Evolutionary conservation across 2,797 vertebrate species (phyloP), one percentile per base, ranked within the genome.

Genomic region (Tympanoctomys barrerae): DNA sequence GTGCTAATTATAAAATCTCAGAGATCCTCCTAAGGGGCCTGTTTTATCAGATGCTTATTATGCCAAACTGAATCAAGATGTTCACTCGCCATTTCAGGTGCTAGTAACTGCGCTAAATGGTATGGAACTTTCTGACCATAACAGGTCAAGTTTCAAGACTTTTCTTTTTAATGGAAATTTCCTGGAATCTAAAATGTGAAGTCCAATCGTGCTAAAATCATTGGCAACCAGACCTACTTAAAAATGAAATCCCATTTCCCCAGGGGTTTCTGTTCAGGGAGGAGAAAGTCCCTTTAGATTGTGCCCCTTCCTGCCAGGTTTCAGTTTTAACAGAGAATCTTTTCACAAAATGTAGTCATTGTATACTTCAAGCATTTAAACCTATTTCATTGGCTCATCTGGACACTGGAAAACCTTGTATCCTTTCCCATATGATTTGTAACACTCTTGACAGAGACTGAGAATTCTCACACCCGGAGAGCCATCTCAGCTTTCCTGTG

Each of bases 401-500:
- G 95, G 96, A 98, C 97, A 97, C 96, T 97, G 97, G 98, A 98
- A 98, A 98, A 98, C 97, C 97, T 97, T 98, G 97, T 95, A 94
- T 95, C 91, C 92, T 90, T 86, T 98, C 96, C 95, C 49, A 11
- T 97, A 84, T 97, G 97, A 98, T 96, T 96, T 98, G 98, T 95
- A 88, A 81, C 88, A 88, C 85, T 96, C 3, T 0, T 97, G 97
- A 95, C 96, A 96, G 68, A 94, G 36, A 64, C 33, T 33, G 54
- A 82, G 93, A 96, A 95, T 94, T 94, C 61, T 90, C 89, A 96
- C 83, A 97, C 96, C 95, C 97, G 98, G 96, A 87, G 98, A 97
- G 62, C 85, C 81, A 85, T 66, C 79, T 96, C 7, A 0, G 28
- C n/a, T 96, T 95, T 93, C 57, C 70, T 59, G 68, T 93, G 0